These are phyloP conservation scores for Pocillopora damicornis DNA, from an alignment of 64 coral and sea anemone species.

Conservation along the genomic window DNA sequence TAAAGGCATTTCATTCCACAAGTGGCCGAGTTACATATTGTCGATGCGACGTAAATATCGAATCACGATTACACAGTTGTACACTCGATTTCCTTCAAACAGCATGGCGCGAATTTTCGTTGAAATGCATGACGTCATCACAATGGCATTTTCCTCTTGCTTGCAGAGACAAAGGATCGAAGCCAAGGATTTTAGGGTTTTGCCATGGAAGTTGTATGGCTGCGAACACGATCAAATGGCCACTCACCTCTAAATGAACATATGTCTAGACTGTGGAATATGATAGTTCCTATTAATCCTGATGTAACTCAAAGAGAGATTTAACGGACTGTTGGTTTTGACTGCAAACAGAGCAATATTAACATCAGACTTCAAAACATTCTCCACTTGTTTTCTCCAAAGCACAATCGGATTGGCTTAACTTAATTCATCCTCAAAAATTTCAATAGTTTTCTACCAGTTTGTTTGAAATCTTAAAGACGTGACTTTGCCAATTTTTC, in stretches of 20 bases:
- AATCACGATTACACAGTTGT: neutral
- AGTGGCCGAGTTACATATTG: slow-evolving; percentile 1
- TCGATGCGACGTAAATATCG: slow-evolving; percentile 17
- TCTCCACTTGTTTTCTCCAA: neutral
- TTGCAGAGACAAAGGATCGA: too few species aligned
- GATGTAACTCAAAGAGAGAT: neutral
- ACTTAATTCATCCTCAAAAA: neutral
- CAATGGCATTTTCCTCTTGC: neutral
- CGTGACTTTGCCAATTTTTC: neutral
- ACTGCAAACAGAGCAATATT: neutral
- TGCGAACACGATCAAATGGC: neutral
- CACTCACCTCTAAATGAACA: neutral
- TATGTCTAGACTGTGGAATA: neutral
- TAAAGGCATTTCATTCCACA: neutral
- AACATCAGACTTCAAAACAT: neutral
- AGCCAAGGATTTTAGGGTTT: neutral
- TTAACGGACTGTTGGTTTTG: neutral
- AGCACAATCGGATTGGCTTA: neutral
- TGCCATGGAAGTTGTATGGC: neutral
- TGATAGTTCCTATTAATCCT: neutral
- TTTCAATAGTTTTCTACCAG: neutral
- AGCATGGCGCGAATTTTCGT: slow-evolving; percentile 9
- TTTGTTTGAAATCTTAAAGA: neutral
- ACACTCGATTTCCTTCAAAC: neutral
- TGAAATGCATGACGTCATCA: slow-evolving; percentile 31